These are phyloP conservation scores for Tachyglossus aculeatus DNA, from an alignment of 2,797 vertebrate genomes.

Conservation along the genomic window DNA sequence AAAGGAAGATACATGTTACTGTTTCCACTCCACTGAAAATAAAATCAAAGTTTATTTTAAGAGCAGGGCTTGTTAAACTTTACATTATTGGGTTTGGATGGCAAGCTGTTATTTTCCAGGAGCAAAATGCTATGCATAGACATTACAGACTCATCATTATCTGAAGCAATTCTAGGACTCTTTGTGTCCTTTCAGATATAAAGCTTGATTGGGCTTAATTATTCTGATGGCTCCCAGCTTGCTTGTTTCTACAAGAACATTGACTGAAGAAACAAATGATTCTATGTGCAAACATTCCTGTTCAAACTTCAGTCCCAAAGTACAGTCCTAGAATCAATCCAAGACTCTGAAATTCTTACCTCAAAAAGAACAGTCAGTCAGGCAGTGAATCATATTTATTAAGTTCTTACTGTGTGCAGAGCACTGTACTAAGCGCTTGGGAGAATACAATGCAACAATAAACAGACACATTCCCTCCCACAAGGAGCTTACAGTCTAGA, in stretches of 20 bases:
- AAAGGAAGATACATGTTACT: slow-evolving; percentile 17
- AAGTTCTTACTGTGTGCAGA: too few relatives aligned
- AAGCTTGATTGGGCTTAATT: slow-evolving; percentile 18
- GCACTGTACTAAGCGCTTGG: too few relatives aligned
- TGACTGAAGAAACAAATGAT: slow-evolving; percentile 38
- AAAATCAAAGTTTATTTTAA: slow-evolving; percentile 43
- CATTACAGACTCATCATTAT: slow-evolving; percentile 37
- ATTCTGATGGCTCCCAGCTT: slow-evolving; percentile 35
- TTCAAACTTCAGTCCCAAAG: too few relatives aligned
- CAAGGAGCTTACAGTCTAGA: too few relatives aligned
- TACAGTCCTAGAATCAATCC: too few relatives aligned
- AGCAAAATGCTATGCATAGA: slow-evolving; percentile 39
- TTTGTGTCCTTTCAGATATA: slow-evolving; percentile 28
- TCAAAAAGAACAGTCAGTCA: too few relatives aligned
- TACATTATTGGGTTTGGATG: slow-evolving; percentile 37
- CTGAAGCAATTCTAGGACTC: slow-evolving; percentile 19
- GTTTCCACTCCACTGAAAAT: slow-evolving; percentile 38
- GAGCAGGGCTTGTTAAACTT: slow-evolving; percentile 40
- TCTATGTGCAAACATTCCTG: too few relatives aligned
- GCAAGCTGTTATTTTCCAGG: slow-evolving; percentile 51
- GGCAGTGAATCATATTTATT: too few relatives aligned
- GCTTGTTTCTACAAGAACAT: slow-evolving; percentile 8
- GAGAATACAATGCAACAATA: too few relatives aligned
- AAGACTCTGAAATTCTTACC: too few relatives aligned
- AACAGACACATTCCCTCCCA: too few relatives aligned